Base-by-base conservation (phyloP, 92 coral and sea anemone species). In the Metridium senile region DNA sequence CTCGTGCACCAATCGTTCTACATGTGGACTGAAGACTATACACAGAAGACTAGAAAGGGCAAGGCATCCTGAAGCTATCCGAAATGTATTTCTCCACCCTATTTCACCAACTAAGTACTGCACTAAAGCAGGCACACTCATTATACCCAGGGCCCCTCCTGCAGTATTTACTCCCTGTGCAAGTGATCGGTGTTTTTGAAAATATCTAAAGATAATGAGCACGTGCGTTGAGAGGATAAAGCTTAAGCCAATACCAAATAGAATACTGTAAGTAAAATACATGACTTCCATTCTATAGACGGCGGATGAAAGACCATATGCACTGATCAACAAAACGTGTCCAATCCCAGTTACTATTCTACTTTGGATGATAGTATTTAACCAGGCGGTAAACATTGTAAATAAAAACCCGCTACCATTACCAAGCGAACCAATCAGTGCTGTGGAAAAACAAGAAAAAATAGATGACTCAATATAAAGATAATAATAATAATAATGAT, bases 101-200 rank as follows among this genome's bases (percentile, higher is more conserved):
- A 62, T 19, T 9, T 54, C 26, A 2, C 51, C 70, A n/a, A 86
- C 29, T 1, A 86, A 58, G 39, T 64, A 58, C 72, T 86, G 80
- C 10, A 79, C 32, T 9, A 76, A 34, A 56, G 70, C 83, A 1
- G 88, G 88, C 47, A 82, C 47, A 9, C 81, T 34, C 62, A 87
- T 81, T 10, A 82, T 65, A 0, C 88, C 91, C 7, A 84, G 62
- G 1, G 88, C 91, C 10, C 33, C 81, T 29, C 91, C 91, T 10
- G 79, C 62, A 1, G 56, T 43, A 6, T 57, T 31, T 20, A 72
- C 0, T 9, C 85, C 85, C 32, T 58, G 25, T 8, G 85, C 85
- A 7, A 81, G 61, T 0, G 85, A 71, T 1, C 85, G 72, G 20
- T 78, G 78, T 49, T 65, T 61, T 20, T 72, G 49, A 31, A 81